phyloP scores from a whole-genome alignment of 2,888 invertebrate genomes.

The Trypoxylon attenuatum region DNA sequence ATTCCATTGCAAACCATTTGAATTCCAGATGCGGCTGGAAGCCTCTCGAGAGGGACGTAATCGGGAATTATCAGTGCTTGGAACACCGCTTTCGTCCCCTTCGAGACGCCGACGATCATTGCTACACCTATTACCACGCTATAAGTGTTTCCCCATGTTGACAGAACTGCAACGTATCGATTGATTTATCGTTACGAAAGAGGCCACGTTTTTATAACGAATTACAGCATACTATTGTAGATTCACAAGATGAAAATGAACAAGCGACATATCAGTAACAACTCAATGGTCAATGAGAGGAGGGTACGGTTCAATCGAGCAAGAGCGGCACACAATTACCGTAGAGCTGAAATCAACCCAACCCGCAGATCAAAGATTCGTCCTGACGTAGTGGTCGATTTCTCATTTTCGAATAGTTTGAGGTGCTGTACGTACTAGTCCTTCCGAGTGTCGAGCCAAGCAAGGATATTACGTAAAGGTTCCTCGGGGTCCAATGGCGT shows the following conservation, averaged over 20 bases:
- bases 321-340: constrained; percentile 7
- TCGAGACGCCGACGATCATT: constrained; percentile 85
- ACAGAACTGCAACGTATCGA: constrained; percentile 85
- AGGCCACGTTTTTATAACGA: too few relatives aligned
- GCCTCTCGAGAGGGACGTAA: constrained; percentile 82
- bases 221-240: too few relatives aligned
- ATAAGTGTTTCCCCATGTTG: constrained; percentile 81
- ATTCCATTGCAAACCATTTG: constrained; percentile 87
- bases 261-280: too few relatives aligned
- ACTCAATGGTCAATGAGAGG: not conserved
- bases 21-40: constrained; percentile 86
- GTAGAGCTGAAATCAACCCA: constrained; percentile 42
- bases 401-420: constrained; percentile 36
- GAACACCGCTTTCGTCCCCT: constrained; percentile 86
- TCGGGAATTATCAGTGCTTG: constrained; percentile 86
- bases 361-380: constrained; percentile 31
- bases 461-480: constrained; percentile 71
- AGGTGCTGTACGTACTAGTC: constrained; percentile 64
- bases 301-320: too few relatives aligned
- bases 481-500: constrained; percentile 64
- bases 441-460: constrained; percentile 70
- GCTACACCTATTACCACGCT: constrained; percentile 82
- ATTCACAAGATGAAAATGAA: too few relatives aligned
- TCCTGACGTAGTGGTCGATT: constrained; percentile 34
- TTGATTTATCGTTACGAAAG: too few relatives aligned